These are phyloP conservation scores for Tadarida brasiliensis DNA, from an alignment of 2,797 vertebrate species.

Conservation along the genomic window DNA sequence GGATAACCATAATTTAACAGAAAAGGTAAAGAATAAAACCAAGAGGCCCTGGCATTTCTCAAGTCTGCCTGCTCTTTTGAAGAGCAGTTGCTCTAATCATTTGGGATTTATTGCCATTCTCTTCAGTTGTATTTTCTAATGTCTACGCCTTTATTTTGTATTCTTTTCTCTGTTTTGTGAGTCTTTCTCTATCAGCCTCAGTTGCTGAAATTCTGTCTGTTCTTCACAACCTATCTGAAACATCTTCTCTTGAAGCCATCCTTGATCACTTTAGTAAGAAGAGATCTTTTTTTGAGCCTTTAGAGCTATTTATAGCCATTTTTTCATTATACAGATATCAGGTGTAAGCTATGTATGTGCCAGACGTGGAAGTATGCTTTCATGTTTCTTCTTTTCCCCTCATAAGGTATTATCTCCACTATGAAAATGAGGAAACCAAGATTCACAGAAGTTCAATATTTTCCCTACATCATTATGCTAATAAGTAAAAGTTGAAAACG, in stretches of 20 bases:
- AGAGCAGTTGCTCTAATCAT: neutral
- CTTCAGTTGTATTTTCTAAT: neutral
- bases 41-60: neutral
- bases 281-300: conserved; percentile 28
- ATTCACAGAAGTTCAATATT: neutral
- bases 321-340: conserved; percentile 6
- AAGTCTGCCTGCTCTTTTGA: neutral
- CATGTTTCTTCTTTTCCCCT: conserved; percentile 1
- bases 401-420: neutral
- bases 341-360: neutral
- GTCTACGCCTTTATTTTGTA: neutral
- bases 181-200: neutral
- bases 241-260: neutral
- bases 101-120: neutral
- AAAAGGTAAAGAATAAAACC: neutral
- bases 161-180: neutral
- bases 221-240: neutral
- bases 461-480: neutral
- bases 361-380: neutral
- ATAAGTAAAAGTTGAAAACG: conserved; percentile 11
- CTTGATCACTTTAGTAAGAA: conserved; percentile 22
- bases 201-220: neutral
- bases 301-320: conserved; percentile 42
- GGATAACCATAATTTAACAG: neutral
- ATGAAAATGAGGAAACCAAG: neutral